phyloP scores from a whole-genome alignment of 2,113 vertebrate genomes.

The Thamnophis sirtalis region DNA sequence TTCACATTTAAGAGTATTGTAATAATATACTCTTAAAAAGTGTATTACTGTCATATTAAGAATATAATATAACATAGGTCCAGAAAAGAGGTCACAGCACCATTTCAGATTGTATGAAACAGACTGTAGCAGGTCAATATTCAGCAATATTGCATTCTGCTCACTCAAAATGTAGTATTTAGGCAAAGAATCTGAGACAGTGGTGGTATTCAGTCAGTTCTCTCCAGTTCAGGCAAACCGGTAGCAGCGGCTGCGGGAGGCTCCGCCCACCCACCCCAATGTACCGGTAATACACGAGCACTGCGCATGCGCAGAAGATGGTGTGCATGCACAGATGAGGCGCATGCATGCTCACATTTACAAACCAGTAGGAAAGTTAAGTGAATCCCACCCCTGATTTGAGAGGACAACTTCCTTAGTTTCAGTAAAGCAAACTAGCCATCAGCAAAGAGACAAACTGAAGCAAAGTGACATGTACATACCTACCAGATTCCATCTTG shows the following conservation, averaged over 20 bases:
- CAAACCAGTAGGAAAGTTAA: too few relatives aligned
- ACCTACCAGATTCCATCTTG: neutral
- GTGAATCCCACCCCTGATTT: neutral
- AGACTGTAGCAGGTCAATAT: neutral
- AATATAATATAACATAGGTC: neutral
- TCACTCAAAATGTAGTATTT: neutral
- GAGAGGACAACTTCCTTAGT: neutral
- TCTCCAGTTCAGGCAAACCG: too few relatives aligned
- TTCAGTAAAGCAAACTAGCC: neutral
- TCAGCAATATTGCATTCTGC: neutral
- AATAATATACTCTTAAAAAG: neutral
- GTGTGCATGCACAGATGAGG: too few relatives aligned
- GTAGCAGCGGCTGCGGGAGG: too few relatives aligned
- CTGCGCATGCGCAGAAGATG: too few relatives aligned
- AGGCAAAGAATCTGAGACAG: too few relatives aligned
- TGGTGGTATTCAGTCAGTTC: too few relatives aligned
- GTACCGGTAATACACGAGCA: too few relatives aligned
- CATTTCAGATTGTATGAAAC: neutral
- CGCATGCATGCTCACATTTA: too few relatives aligned
- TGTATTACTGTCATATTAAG: too few relatives aligned
- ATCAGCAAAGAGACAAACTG: neutral
- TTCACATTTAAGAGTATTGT: neutral
- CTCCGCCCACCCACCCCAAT: too few relatives aligned
- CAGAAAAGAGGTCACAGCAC: neutral
- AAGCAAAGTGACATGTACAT: neutral